These are phyloP conservation scores for Chaetodon auriga DNA, from an alignment of 2,113 vertebrate species.

Conservation along the genomic window DNA sequence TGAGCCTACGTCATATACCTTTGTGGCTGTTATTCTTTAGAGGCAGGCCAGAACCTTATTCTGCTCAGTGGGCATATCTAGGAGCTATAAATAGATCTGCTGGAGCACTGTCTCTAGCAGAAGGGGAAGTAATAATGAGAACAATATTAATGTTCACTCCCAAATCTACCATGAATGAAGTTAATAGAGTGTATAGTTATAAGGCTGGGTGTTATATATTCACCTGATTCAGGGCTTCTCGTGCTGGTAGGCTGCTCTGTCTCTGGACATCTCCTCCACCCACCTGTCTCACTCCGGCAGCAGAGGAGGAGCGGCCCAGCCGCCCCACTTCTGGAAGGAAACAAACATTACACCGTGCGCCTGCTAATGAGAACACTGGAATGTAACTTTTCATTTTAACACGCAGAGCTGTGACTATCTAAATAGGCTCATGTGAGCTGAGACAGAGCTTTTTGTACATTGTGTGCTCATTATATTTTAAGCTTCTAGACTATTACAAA, in stretches of 20 bases:
- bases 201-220: constrained; percentile 33
- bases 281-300: constrained; percentile 90
- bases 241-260: constrained; percentile 89
- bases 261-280: constrained; percentile 86
- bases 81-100: constrained; percentile 80
- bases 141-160: constrained; percentile 63
- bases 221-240: constrained; percentile 89
- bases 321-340: constrained; percentile 89
- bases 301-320: constrained; percentile 92
- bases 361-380: constrained; percentile 52
- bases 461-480: constrained; percentile 26
- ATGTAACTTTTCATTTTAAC: constrained; percentile 45
- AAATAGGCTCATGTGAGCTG: background rate
- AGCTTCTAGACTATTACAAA: background rate
- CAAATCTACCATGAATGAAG: constrained; percentile 57
- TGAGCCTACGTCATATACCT: constrained; percentile 64
- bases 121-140: constrained; percentile 68
- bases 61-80: constrained; percentile 77
- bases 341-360: constrained; percentile 56
- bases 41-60: constrained; percentile 69
- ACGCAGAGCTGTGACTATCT: constrained; percentile 17
- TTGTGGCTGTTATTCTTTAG: constrained; percentile 49
- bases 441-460: constrained; percentile 11
- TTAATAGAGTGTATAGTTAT: constrained; percentile 27
- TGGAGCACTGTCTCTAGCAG: constrained; percentile 71